Percentiles rank a stretch among this genome's conserved stretches.
Evolutionary conservation across 2,888 invertebrate species (phyloP).

Genomic region (Caradrina clavipalpis): DNA sequence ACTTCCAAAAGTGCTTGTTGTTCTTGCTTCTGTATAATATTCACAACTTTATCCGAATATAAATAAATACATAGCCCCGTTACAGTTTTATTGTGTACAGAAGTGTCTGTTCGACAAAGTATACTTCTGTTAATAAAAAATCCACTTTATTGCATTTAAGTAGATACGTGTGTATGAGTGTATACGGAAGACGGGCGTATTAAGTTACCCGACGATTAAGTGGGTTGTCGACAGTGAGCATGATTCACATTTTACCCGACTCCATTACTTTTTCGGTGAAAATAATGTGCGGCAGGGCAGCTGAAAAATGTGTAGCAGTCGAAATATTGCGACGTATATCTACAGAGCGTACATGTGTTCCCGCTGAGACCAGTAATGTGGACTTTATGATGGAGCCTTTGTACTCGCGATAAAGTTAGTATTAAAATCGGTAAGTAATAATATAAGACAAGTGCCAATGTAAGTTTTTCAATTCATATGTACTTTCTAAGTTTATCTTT

Average conservation of each 20-base stretch:
- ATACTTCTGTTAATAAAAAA: slow-evolving; percentile 65
- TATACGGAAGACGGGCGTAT: slow-evolving; percentile 74
- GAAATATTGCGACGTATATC: slow-evolving; percentile 56
- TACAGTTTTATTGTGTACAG: slow-evolving; percentile 65
- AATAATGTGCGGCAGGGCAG: slow-evolving; percentile 63
- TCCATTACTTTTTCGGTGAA: slow-evolving; percentile 66
- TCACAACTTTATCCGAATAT: slow-evolving; percentile 49
- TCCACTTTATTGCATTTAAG: slow-evolving; percentile 66
- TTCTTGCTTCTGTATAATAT: slow-evolving; percentile 40
- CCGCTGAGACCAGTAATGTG: slow-evolving; percentile 49
- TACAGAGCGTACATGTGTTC: slow-evolving; percentile 46
- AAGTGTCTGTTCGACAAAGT: slow-evolving; percentile 63
- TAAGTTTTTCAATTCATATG: no score
- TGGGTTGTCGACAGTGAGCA: slow-evolving; percentile 74
- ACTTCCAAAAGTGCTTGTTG: neutral
- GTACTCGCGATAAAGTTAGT: slow-evolving; percentile 23
- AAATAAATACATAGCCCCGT: slow-evolving; percentile 62
- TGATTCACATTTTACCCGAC: slow-evolving; percentile 78
- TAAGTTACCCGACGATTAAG: slow-evolving; percentile 79
- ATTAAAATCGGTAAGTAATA: slow-evolving; percentile 11
- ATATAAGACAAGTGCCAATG: no score
- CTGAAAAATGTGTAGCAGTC: slow-evolving; percentile 64
- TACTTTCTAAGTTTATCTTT: no score
- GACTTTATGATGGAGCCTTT: slow-evolving; percentile 28
- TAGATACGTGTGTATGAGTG: slow-evolving; percentile 50